These are phyloP conservation scores for Potamilus streckersoni DNA, from an alignment of 1,140 invertebrate genomes.

Conservation along the genomic window DNA sequence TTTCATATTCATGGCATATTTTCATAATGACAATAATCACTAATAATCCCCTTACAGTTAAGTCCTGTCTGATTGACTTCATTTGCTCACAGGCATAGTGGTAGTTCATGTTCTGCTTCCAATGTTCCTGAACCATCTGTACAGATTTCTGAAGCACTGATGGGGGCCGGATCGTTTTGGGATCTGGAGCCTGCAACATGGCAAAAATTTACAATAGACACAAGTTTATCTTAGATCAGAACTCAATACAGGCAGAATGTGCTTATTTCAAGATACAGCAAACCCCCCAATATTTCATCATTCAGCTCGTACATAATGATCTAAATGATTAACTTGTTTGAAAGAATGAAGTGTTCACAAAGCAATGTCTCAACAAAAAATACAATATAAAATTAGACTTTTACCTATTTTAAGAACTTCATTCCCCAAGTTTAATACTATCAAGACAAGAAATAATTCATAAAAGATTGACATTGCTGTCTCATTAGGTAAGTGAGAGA, in stretches of 20 bases:
- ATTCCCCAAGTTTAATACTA: too few species aligned
- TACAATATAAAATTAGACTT: too few species aligned
- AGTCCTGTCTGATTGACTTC: conserved; percentile 98
- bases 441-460: too few species aligned
- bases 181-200: conserved; percentile 83
- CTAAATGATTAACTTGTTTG: too few species aligned
- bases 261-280: not conserved
- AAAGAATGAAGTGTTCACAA: too few species aligned
- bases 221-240: not conserved
- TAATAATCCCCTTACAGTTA: conserved; percentile 80
- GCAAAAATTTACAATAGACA: not conserved
- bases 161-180: conserved; percentile 89
- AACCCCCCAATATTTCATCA: not conserved
- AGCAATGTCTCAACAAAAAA: too few species aligned
- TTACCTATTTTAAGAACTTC: too few species aligned
- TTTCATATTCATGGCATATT: too few species aligned
- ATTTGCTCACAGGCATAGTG: conserved; percentile 97
- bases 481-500: too few species aligned
- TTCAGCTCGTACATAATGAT: not conserved
- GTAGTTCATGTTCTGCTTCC: conserved; percentile 92
- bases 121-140: conserved; percentile 89
- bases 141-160: conserved; percentile 87
- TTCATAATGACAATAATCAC: too few species aligned
- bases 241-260: not conserved
- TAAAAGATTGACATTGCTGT: too few species aligned